Evolutionary conservation across 2,113 vertebrate species (phyloP).

Genomic region (Orthonyx spaldingii): DNA sequence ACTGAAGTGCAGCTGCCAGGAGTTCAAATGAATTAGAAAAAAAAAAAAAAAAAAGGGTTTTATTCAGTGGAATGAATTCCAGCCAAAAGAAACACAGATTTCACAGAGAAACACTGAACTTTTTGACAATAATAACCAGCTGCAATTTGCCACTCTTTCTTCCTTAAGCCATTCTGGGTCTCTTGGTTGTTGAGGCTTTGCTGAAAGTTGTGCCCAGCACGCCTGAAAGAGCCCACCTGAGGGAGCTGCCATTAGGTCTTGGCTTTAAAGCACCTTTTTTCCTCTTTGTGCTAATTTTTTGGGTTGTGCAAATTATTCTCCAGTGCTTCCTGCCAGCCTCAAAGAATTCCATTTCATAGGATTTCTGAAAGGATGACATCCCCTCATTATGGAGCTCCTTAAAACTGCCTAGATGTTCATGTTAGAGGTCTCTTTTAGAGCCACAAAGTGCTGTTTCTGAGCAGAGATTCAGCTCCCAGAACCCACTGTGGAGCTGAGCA

Average conservation of each 20-base stretch:
- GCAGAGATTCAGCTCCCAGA: neutral
- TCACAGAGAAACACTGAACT: slow-evolving; percentile 2
- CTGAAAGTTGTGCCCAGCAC: neutral
- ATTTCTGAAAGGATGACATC: neutral
- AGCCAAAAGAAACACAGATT: slow-evolving; percentile 8
- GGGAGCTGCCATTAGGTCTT: neutral
- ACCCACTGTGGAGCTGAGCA: neutral
- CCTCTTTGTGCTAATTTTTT: neutral
- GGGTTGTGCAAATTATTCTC: neutral
- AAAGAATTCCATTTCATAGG: neutral
- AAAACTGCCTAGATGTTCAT: neutral
- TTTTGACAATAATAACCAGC: neutral
- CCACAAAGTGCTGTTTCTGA: neutral
- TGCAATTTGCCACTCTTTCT: neutral
- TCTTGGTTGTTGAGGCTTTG: neutral
- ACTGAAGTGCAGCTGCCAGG: slow-evolving; percentile 1
- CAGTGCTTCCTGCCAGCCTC: neutral
- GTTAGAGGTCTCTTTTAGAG: neutral
- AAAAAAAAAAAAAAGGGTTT: neutral
- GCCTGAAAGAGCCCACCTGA: neutral
- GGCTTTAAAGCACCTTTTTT: neutral
- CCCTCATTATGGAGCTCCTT: neutral
- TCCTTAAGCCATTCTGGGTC: neutral
- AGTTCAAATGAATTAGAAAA: slow-evolving; percentile 29
- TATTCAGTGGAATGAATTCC: neutral